phyloP scores from a whole-genome alignment of 2,888 invertebrate species.

The Poecilobothrus nobilitatus region DNA sequence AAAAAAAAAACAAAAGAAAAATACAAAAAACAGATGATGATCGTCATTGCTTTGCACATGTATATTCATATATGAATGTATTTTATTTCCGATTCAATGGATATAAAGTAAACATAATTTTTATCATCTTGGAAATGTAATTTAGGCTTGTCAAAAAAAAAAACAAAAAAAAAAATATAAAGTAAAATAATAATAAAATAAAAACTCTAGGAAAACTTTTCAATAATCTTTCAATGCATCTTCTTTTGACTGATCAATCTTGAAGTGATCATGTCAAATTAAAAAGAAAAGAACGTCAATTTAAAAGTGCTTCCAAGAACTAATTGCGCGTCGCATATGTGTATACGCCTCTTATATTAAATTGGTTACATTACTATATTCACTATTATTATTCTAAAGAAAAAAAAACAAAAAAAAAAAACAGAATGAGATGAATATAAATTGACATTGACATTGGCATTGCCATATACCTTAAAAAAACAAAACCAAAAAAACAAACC shows the following conservation, averaged over 20 bases:
- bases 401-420: not conserved
- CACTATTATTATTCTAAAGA: too few relatives aligned
- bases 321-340: slow-evolving; percentile 13
- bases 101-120: not conserved
- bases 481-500: too few relatives aligned
- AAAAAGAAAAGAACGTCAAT: slow-evolving; percentile 14
- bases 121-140: not conserved
- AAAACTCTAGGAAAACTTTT: not conserved
- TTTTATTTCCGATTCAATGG: not conserved
- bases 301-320: slow-evolving; percentile 17
- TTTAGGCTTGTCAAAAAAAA: not conserved
- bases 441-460: not conserved
- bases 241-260: slow-evolving; percentile 13
- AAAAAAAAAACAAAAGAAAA: too few relatives aligned
- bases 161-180: not conserved
- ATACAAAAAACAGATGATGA: too few relatives aligned
- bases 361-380: not conserved
- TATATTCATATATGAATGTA: too few relatives aligned
- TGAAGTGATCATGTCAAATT: slow-evolving; percentile 19
- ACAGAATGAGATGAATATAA: not conserved
- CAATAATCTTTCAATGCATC: not conserved
- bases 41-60: too few relatives aligned
- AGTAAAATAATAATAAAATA: not conserved
- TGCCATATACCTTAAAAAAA: too few relatives aligned
- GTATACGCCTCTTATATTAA: not conserved